Evolutionary conservation across 2,888 invertebrate genomes (phyloP), one percentile per base, ranked within the genome.

Genomic region (Matsumyia berberina): DNA sequence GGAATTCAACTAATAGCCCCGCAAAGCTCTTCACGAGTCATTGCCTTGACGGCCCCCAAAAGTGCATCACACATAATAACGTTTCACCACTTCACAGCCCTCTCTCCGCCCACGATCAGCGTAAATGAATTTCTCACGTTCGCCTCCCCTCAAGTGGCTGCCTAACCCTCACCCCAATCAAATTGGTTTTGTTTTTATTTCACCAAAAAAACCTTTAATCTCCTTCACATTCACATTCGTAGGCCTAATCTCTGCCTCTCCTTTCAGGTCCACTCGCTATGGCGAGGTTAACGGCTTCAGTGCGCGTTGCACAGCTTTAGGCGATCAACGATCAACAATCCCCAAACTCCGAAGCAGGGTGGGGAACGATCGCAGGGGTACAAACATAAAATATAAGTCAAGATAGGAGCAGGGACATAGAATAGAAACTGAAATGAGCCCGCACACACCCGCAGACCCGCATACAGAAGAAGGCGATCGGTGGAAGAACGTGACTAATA

Each of bases 401-500:
- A 83, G 83, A 83, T 83, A 83, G 83, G 78, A 83, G 42, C 73
- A 57, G 57, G 69, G 62, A 76, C 79, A 83, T 83, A 79, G 83
- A 83, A 83, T 19, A 69, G 67, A 78, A 74, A 79, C 78, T 83
- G 69, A 74, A 83, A 55, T 60, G 42, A 51, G 9, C 49, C 12
- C 55, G 42, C 70, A 77, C 39, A 49, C 77, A 67, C 12, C 29
- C 39, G 0, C 9, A 49, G 60, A 67, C 33, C 7, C 12, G 17
- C 3, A 31, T 19, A 57, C 35, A 57, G 15, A 17, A 1, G n/a
- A 17, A 42, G 11, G 49, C 62, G 17, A n/a, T n/a, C n/a, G n/a
- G n/a, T n/a, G n/a, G n/a, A n/a, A n/a, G n/a, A 64, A 69, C 83
- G 83, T 83, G 79, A 83, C 83, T 83, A 83, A 78, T 69, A 83